phyloP scores from a whole-genome alignment of 92 coral and sea anemone species.

The Palythoa grandiflora region DNA sequence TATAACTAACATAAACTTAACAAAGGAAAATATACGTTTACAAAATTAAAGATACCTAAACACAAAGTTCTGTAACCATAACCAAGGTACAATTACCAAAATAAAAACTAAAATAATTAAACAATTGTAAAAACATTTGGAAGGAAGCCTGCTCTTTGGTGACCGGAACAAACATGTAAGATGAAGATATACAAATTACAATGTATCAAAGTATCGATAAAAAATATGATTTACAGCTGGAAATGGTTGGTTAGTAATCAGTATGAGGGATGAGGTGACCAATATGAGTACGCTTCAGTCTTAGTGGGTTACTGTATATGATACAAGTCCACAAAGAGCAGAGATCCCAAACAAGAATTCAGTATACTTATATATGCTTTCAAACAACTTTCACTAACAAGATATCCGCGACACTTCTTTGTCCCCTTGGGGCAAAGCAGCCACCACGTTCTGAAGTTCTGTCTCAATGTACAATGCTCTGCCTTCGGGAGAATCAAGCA shows the following conservation, averaged over 20 bases:
- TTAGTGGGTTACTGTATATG: neutral
- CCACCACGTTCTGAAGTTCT: constrained; percentile 69
- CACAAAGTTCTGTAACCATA: neutral
- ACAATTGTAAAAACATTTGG: neutral
- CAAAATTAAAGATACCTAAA: neutral
- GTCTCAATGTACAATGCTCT: constrained; percentile 73
- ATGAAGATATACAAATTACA: neutral
- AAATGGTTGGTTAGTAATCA: neutral
- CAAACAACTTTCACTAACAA: constrained; percentile 55
- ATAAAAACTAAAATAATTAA: neutral
- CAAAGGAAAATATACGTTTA: neutral
- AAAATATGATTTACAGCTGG: neutral
- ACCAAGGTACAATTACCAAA: neutral
- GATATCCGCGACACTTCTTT: constrained; percentile 85
- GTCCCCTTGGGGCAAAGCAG: constrained; percentile 70
- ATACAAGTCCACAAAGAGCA: constrained; percentile 20
- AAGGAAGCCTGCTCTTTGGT: constrained; percentile 33
- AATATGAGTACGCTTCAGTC: neutral
- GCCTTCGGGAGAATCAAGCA: constrained; percentile 61
- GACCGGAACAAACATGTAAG: neutral
- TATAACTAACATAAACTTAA: neutral
- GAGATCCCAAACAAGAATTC: neutral
- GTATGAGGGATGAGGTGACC: neutral
- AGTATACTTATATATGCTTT: neutral
- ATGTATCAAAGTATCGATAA: too few species aligned